Evolutionary conservation across 2,797 vertebrate species (phyloP).

Genomic region (Telmatherina bonti): DNA sequence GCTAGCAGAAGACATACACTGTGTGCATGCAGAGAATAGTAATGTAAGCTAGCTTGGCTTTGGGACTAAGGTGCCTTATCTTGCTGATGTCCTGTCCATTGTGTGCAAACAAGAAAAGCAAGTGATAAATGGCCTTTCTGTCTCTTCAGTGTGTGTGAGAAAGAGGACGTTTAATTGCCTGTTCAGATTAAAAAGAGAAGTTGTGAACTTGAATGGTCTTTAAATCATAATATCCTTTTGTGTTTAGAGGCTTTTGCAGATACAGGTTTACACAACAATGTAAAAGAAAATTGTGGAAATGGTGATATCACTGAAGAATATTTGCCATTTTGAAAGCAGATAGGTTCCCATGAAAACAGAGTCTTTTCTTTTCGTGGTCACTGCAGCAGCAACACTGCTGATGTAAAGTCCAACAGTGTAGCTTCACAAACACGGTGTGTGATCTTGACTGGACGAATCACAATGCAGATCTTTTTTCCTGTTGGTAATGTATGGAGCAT

Average conservation of each 20-base stretch:
- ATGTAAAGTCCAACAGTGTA: too few relatives aligned
- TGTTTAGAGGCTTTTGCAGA: not conserved
- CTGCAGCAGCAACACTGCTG: too few relatives aligned
- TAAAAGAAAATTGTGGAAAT: not conserved
- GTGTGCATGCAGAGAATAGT: constrained; percentile 2
- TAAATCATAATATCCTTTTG: not conserved
- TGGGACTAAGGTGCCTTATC: constrained; percentile 5
- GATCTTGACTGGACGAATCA: too few relatives aligned
- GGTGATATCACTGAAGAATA: too few relatives aligned
- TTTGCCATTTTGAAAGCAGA: too few relatives aligned
- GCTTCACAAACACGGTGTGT: not conserved
- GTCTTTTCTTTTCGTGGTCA: too few relatives aligned
- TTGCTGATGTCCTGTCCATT: constrained; percentile 4
- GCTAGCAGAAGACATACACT: not conserved
- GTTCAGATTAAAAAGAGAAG: constrained; percentile 3
- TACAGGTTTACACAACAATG: not conserved
- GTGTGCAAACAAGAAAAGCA: constrained; percentile 22
- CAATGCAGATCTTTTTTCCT: too few relatives aligned
- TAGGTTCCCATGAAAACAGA: too few relatives aligned
- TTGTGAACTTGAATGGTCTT: not conserved
- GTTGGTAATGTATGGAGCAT: too few relatives aligned
- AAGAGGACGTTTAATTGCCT: constrained; percentile 10
- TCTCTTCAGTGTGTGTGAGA: not conserved
- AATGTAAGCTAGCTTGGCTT: constrained; percentile 3
- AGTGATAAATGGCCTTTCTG: constrained; percentile 11